Base-by-base conservation (phyloP, 2,113 vertebrate species). In the Scomber colias region DNA sequence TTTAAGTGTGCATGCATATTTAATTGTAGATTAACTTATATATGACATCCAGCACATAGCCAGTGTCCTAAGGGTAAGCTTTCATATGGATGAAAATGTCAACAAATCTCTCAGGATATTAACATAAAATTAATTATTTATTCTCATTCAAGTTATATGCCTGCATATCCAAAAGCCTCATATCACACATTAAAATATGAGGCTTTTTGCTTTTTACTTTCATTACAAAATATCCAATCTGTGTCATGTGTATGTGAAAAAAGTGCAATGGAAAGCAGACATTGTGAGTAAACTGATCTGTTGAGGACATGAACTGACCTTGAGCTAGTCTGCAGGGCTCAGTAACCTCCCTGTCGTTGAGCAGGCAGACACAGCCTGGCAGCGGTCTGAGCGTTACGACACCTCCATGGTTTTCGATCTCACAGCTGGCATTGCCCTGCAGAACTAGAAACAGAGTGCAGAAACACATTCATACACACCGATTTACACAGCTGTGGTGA, bases 251-350 rank as follows among this genome's bases (percentile, higher is more conserved):
- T 31, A 14, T 0, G 0, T 5, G 21, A 27, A 16, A 19, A 21
- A 49, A n/a, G 30, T 24, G 44, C 62, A 55, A 40, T 14, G 13
- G 17, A 40, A 66, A 60, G 5, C 24, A 54, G 24, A 59, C 50
- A 21, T 17, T 16, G 35, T 31, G 46, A 77, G 55, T 13, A 40
- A 56, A 68, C 7, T 40, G 67, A 35, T 61, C 30, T 48, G 45
- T 44, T 3, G 27, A 67, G 49, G 74, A 79, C 30, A 30, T 13
- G 17, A 49, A 4, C 81, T 89, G 85, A 97, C 98, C 98, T 95
- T 99, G 98, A 30, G 96, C 97, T 71, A 99, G 94, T 68, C 96
- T 96, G 72, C 96, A 97, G 0, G 96, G 90, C 8, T 95, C 94
- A 0, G 94, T 95, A 82, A 98, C 93, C 81, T 97, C 94, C 7